These are phyloP conservation scores for Oncorhynchus masou DNA, from an alignment of 2,113 vertebrate genomes.

Conservation along the genomic window DNA sequence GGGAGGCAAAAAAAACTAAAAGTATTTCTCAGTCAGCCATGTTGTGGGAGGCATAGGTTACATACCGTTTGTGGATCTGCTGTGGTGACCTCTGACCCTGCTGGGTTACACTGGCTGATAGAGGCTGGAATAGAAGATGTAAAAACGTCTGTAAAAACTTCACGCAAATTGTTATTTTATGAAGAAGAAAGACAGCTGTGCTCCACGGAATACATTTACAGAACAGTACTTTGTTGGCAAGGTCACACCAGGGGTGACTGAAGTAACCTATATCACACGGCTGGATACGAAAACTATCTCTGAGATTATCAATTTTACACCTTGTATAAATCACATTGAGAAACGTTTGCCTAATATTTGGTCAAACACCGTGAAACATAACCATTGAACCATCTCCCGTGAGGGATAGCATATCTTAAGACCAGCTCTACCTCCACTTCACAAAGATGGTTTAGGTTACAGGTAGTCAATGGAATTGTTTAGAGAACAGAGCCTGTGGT, in stretches of 20 bases:
- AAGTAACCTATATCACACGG: neutral
- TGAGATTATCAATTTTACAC: neutral
- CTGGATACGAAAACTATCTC: too few species aligned
- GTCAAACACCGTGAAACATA: neutral
- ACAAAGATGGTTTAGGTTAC: too few species aligned
- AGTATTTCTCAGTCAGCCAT: too few species aligned
- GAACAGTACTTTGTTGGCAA: neutral
- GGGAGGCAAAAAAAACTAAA: neutral
- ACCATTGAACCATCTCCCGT: neutral
- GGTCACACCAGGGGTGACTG: neutral
- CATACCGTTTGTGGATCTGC: slow-evolving; percentile 74
- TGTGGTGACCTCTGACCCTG: slow-evolving; percentile 68
- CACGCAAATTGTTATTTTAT: neutral
- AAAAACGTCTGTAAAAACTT: neutral
- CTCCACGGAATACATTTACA: neutral
- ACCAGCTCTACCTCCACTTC: too few species aligned
- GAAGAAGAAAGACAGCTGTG: neutral
- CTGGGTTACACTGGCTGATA: slow-evolving; percentile 73
- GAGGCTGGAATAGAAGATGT: slow-evolving; percentile 43
- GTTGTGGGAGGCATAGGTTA: slow-evolving; percentile 8
- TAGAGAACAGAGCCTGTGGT: too few species aligned
- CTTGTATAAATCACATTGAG: neutral
- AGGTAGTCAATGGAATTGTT: too few species aligned
- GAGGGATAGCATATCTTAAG: too few species aligned
- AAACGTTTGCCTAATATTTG: neutral